phyloP scores from a whole-genome alignment of 2,113 vertebrate genomes.

The Etheostoma spectabile region DNA sequence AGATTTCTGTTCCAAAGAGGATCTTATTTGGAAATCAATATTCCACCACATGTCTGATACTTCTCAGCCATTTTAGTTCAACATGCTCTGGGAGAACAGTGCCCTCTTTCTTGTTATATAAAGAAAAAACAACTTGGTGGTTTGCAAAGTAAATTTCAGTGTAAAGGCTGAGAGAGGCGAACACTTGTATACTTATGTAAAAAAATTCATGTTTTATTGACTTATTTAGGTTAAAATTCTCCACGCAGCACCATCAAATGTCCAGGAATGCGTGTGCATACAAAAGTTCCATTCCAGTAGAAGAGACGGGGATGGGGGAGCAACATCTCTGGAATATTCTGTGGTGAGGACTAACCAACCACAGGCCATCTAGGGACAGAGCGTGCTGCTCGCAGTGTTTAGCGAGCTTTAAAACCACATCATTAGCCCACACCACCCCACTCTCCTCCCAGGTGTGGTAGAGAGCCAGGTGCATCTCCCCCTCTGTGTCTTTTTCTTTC shows the following conservation, averaged over 20 bases:
- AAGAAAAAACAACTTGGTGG: not conserved
- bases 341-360: constrained; percentile 31
- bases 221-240: not conserved
- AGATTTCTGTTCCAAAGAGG: not conserved
- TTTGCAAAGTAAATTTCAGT: not conserved
- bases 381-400: constrained; percentile 27
- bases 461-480: constrained; percentile 64
- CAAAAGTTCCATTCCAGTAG: not conserved
- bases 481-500: constrained; percentile 23
- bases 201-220: not conserved
- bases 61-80: not conserved
- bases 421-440: constrained; percentile 37
- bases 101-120: not conserved
- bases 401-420: constrained; percentile 47
- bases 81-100: not conserved
- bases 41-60: not conserved
- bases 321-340: constrained; percentile 16
- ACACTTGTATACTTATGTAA: not conserved
- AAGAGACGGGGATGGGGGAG: not conserved
- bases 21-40: not conserved
- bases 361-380: constrained; percentile 24
- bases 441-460: constrained; percentile 55
- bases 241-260: not conserved
- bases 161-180: not conserved
- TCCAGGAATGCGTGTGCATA: constrained; percentile 13